phyloP scores from a whole-genome alignment of 2,797 vertebrate genomes.

The Urophycis tenuis region DNA sequence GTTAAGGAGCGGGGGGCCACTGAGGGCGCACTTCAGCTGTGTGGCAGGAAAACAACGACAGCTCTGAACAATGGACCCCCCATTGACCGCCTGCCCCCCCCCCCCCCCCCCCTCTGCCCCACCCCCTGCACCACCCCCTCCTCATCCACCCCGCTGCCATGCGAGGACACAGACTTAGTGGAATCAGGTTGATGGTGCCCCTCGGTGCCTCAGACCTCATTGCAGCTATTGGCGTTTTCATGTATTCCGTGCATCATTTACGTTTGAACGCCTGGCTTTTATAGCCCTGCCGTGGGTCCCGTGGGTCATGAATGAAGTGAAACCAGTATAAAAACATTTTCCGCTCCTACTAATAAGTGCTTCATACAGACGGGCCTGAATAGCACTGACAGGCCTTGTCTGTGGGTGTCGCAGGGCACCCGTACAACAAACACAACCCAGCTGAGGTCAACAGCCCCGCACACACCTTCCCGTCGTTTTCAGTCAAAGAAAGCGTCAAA shows the following conservation, averaged over 20 bases:
- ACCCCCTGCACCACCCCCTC: background rate
- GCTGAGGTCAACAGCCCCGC: no score
- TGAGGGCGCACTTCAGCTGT: background rate
- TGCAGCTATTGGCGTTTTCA: no score
- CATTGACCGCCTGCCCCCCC: background rate
- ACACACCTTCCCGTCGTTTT: no score
- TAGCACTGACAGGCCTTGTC: background rate
- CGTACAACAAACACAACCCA: background rate
- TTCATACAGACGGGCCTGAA: background rate
- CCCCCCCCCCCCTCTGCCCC: background rate
- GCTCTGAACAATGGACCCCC: background rate
- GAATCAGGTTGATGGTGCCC: background rate
- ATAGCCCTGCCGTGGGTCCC: no score
- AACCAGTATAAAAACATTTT: no score
- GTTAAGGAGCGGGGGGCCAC: constrained; percentile 20
- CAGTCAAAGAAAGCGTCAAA: no score
- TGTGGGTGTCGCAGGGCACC: background rate
- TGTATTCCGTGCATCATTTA: background rate
- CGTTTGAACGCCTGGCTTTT: background rate
- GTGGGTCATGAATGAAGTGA: no score
- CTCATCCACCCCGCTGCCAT: background rate
- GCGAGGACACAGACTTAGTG: background rate
- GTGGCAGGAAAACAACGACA: background rate
- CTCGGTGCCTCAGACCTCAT: no score
- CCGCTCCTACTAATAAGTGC: background rate